Conservation (phyloP, 2,797 vertebrate species). For the Takifugu ocellatus region DNA sequence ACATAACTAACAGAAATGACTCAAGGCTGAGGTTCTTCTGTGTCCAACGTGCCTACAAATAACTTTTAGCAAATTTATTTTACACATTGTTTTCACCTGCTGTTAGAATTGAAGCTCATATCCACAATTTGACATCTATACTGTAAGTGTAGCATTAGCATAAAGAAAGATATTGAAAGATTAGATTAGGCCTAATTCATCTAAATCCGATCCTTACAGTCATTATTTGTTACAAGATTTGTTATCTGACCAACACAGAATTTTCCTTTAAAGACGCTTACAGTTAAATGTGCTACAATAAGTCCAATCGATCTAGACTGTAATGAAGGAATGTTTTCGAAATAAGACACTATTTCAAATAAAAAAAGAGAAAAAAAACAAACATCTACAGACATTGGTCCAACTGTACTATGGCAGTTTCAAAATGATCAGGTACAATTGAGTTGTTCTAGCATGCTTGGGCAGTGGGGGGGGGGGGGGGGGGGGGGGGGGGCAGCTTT, state of each 20-base stretch:
- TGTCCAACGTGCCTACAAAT: conserved; percentile 32
- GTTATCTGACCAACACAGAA: conserved; percentile 38
- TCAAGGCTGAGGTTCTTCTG: conserved; percentile 60
- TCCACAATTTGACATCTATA: conserved; percentile 15
- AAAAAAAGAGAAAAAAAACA: conserved; percentile 27
- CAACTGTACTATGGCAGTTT: conserved; percentile 80
- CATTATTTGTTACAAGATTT: conserved; percentile 50
- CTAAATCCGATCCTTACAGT: conserved; percentile 46
- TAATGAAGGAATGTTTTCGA: conserved; percentile 85
- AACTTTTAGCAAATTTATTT: conserved; percentile 10
- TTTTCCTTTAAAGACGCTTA: conserved; percentile 62
- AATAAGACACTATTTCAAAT: conserved; percentile 83
- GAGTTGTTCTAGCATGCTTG: conserved; percentile 60
- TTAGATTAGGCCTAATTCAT: conserved; percentile 40
- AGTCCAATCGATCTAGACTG: conserved; percentile 78
- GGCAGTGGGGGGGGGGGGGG: conserved; percentile 29
- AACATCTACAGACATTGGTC: conserved; percentile 83
- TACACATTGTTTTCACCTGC: not conserved
- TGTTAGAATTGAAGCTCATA: conserved; percentile 17
- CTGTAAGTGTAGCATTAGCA: conserved; percentile 38
- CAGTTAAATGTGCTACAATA: conserved; percentile 74
- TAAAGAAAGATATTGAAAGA: conserved; percentile 48
- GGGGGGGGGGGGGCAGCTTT: conserved; percentile 27
- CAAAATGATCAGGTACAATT: conserved; percentile 58
- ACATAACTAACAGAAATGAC: conserved; percentile 41